Evolutionary conservation across 2,888 invertebrate genomes (phyloP), one percentile per base, ranked within the genome.

Genomic region (Drosophila ezoana): DNA sequence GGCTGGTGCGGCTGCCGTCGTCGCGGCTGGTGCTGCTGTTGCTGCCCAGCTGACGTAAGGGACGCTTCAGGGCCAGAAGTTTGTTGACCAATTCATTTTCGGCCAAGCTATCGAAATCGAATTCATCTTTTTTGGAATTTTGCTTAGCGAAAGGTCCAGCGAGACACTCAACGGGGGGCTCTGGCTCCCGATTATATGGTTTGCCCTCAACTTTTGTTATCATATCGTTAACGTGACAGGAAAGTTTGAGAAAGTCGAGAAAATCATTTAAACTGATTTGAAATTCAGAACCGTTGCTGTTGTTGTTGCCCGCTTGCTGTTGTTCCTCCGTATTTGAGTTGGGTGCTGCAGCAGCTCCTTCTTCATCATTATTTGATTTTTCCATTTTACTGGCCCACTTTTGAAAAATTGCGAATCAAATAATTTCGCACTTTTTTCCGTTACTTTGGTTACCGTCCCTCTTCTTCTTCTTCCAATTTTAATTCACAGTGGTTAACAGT

Each of bases 141-240:
- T 79, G 77, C 48, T 86, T 83, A 13, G 51, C 28, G 5, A 33
- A 28, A 5, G 20, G 23, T 2, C 57, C 60, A 6, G 66, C 68
- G 0, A 38, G 61, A 13, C 52, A 69, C 53, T 86, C 87, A 14
- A 78, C 65, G 2, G 84, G 79, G 11, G 84, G 82, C 47, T 76
- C 57, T 2, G 84, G 72, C 45, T 83, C 89, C 43, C 87, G 62
- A 43, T 60, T 77, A 16, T 71, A 63, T 33, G 76, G 60, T 53
- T 83, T 91, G 76, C 51, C 78, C 59, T 69, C 72, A 16, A 66
- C 70, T 86, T 84, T 89, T 49, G 89, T 68, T 72, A 92, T 91
- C 80, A 92, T 90, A 74, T 92, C 92, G 79, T 92, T 91, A 10
- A 92, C 90, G 75, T 91, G 92, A 84, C 92, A 92, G 33, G 92